Percentiles rank a stretch among this genome's conserved stretches.
Evolutionary conservation across 92 coral and sea anemone species (phyloP).

Genomic region (Epizoanthus ramosus): DNA sequence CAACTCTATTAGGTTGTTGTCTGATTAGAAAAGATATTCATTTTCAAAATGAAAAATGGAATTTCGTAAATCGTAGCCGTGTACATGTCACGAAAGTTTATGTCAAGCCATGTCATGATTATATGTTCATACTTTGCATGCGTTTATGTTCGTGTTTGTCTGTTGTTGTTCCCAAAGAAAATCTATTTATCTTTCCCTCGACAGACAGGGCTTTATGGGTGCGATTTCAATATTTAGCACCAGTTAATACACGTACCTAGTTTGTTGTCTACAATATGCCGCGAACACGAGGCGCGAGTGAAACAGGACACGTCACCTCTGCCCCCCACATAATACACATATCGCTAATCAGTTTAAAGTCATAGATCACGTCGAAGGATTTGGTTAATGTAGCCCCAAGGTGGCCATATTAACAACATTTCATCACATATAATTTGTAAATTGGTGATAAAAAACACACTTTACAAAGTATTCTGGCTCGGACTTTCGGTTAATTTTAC

Average conservation of each 20-base stretch:
- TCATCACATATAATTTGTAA: conserved; percentile 20
- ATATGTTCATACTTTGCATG: too few relatives aligned
- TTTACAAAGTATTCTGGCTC: background rate
- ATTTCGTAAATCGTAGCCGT: too few relatives aligned
- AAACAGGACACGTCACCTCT: background rate
- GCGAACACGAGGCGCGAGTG: too few relatives aligned
- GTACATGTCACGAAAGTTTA: too few relatives aligned
- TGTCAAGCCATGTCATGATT: too few relatives aligned
- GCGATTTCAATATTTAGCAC: background rate
- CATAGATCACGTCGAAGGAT: conserved; percentile 1
- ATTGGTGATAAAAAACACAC: conserved; percentile 5
- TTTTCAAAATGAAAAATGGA: too few relatives aligned
- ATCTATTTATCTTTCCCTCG: background rate
- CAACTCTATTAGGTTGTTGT: too few relatives aligned
- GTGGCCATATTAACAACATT: conserved; percentile 1
- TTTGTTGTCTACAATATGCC: background rate
- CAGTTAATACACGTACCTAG: background rate
- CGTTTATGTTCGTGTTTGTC: background rate
- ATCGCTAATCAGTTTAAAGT: conserved; percentile 11
- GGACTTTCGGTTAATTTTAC: background rate
- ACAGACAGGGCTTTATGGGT: conserved; percentile 2
- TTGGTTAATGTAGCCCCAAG: conserved; percentile 17
- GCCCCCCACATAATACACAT: background rate
- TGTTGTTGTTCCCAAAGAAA: background rate
- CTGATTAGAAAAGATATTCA: too few relatives aligned